These are phyloP conservation scores for Apolygus lucorum DNA, from an alignment of 1,140 invertebrate genomes.

Conservation along the genomic window DNA sequence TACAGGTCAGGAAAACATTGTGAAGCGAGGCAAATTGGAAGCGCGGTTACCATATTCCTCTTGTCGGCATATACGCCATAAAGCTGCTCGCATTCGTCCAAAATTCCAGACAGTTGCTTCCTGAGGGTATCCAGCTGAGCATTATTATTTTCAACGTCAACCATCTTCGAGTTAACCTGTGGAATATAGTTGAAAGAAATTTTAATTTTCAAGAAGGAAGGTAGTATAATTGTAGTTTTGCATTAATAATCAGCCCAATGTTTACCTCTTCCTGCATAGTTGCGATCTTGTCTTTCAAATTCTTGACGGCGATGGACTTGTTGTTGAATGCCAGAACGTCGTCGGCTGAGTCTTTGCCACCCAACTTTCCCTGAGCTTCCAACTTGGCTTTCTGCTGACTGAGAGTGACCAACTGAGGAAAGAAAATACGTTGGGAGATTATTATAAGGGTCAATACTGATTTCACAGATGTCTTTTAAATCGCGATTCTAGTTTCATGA, in stretches of 20 bases:
- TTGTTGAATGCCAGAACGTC: constrained; percentile 63
- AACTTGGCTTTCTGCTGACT: constrained; percentile 76
- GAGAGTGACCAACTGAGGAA: constrained; percentile 50
- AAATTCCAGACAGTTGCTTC: constrained; percentile 47
- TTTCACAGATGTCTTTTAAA: too few relatives aligned
- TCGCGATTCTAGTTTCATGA: too few relatives aligned
- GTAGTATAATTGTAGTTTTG: too few relatives aligned
- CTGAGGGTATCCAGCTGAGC: constrained; percentile 62
- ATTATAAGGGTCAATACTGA: too few relatives aligned
- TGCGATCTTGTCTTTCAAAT: constrained; percentile 65
- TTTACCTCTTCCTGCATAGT: constrained; percentile 52
- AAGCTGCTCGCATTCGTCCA: constrained; percentile 50
- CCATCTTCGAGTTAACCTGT: constrained; percentile 62
- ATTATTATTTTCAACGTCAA: constrained; percentile 77
- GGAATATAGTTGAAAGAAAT: constrained; percentile 23
- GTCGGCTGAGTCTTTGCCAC: constrained; percentile 48
- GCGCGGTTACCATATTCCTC: constrained; percentile 45
- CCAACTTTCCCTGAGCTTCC: constrained; percentile 63
- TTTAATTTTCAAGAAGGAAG: too few relatives aligned
- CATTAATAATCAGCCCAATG: too few relatives aligned
- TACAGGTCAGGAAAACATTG: not conserved
- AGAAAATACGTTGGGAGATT: too few relatives aligned
- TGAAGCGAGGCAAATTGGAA: too few relatives aligned
- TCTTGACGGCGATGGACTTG: constrained; percentile 76
- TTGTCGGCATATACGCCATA: constrained; percentile 51